Evolutionary conservation across 2,888 invertebrate genomes (phyloP).

Genomic region (Dusona sp.): DNA sequence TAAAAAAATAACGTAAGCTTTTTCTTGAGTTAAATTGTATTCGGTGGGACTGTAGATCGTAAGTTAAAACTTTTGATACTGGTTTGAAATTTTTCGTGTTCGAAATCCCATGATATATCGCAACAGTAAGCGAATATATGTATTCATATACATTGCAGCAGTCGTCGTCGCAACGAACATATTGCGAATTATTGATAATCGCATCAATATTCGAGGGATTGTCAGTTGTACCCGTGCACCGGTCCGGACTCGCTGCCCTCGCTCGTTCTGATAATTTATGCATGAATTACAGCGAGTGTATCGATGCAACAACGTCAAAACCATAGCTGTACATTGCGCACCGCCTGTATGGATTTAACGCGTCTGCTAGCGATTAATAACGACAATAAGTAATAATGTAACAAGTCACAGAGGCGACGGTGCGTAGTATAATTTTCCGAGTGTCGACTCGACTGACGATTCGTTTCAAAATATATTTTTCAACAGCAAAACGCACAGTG

Average conservation of each 20-base stretch:
- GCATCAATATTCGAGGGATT: conserved; percentile 82
- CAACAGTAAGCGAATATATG: background rate
- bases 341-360: conserved; percentile 59
- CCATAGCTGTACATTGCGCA: conserved; percentile 25
- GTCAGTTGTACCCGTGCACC: conserved; percentile 74
- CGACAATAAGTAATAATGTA: conserved; percentile 67
- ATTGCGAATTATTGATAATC: conserved; percentile 82
- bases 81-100: background rate
- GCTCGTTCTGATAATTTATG: conserved; percentile 79
- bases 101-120: background rate
- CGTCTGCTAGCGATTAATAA: conserved; percentile 70
- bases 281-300: conserved; percentile 79
- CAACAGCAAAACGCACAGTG: background rate
- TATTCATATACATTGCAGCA: conserved; percentile 46
- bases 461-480: conserved; percentile 53
- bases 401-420: conserved; percentile 41
- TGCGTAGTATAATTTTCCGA: conserved; percentile 45
- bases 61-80: background rate
- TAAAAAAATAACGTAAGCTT: background rate
- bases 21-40: background rate
- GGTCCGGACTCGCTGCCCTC: conserved; percentile 25
- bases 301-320: conserved; percentile 74
- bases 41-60: background rate
- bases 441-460: conserved; percentile 41
- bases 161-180: conserved; percentile 55